A percentile compares a stretch with the other conserved stretches of the same genome.
phyloP scores from a whole-genome alignment of 2,888 invertebrate genomes.

The Cephonodes hylas region DNA sequence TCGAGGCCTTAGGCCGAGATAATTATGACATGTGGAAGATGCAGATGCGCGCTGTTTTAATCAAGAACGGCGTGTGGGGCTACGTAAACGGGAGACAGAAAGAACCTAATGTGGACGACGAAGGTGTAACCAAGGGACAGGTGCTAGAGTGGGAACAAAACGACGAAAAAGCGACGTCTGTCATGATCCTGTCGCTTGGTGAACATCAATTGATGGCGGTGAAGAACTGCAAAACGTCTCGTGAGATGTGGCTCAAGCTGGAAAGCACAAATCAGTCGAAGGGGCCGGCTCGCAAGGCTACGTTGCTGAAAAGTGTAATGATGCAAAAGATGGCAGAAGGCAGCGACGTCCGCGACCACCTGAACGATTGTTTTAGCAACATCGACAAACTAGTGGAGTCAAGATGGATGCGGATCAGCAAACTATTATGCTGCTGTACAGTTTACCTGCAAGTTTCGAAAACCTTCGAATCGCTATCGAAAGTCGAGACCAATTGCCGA shows the following conservation, averaged over 20 bases:
- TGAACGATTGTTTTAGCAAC: background rate
- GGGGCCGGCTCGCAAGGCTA: background rate
- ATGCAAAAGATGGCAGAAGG: background rate
- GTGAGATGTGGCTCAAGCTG: too few relatives aligned
- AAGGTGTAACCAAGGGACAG: too few relatives aligned
- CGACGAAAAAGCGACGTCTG: background rate
- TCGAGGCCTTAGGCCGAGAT: background rate
- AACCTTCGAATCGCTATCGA: background rate
- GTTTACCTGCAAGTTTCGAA: too few relatives aligned
- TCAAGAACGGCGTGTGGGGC: background rate
- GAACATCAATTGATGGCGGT: background rate
- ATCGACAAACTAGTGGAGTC: background rate
- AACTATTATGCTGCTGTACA: background rate
- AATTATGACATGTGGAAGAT: background rate
- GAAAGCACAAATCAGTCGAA: background rate
- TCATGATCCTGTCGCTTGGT: background rate
- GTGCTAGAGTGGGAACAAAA: background rate
- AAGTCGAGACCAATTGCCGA: background rate
- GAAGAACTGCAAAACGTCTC: too few relatives aligned
- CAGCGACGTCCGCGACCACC: background rate
- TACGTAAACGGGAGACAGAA: too few relatives aligned
- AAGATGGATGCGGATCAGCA: background rate
- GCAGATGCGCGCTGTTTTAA: background rate
- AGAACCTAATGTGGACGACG: too few relatives aligned
- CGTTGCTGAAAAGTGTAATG: background rate